Evolutionary conservation across 2,113 vertebrate genomes (phyloP).

Genomic region (Bostrychus sinensis): DNA sequence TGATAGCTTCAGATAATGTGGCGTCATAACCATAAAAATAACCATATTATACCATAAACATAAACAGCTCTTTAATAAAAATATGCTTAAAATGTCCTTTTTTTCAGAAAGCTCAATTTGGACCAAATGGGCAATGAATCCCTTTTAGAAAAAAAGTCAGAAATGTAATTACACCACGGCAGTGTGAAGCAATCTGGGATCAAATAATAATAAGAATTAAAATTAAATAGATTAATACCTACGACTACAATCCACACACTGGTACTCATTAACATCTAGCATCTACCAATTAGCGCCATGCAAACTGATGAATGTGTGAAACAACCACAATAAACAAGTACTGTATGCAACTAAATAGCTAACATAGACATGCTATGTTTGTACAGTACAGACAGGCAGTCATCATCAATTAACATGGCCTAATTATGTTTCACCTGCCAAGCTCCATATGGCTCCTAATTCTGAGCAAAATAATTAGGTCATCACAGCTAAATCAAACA

Average conservation of each 20-base stretch:
- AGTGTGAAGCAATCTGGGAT: no score
- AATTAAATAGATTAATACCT: background rate
- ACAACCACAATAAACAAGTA: background rate
- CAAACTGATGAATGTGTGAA: constrained; percentile 1
- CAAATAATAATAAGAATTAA: no score
- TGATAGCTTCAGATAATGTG: no score
- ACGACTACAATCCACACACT: background rate
- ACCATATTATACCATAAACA: no score
- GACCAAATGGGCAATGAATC: no score
- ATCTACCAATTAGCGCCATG: background rate
- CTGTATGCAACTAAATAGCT: background rate
- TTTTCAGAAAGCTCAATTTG: no score
- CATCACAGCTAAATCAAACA: constrained; percentile 56
- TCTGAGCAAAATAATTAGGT: constrained; percentile 57
- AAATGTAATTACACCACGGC: no score
- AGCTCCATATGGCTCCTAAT: constrained; percentile 56
- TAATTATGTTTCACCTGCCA: constrained; percentile 66
- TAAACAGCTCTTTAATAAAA: no score
- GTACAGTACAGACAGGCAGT: constrained; percentile 34
- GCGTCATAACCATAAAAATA: no score
- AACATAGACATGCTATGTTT: background rate
- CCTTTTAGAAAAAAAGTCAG: no score
- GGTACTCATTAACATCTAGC: background rate
- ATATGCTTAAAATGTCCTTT: no score
- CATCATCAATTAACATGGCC: constrained; percentile 55